Conservation (phyloP, 2,113 vertebrate genomes). For the Myocastor coypus region DNA sequence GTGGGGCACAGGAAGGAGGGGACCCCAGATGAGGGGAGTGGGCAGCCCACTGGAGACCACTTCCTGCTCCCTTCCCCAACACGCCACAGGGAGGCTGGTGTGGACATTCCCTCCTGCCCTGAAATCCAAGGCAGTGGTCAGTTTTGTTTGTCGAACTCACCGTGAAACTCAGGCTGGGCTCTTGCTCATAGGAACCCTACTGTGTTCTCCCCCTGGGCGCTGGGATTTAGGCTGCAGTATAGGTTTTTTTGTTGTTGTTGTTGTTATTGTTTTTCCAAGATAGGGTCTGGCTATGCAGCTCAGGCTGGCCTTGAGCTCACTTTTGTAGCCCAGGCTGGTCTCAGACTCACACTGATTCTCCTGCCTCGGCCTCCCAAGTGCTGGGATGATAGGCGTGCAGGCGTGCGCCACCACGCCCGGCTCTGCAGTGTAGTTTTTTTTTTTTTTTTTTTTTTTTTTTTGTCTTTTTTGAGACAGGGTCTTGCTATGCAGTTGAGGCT, state of each 20-base stretch:
- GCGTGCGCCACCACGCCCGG: too few relatives aligned
- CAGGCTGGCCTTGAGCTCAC: too few relatives aligned
- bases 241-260: not conserved
- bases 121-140: not conserved
- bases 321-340: too few relatives aligned
- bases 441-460: too few relatives aligned
- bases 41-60: not conserved
- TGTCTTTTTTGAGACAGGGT: too few relatives aligned
- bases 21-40: not conserved
- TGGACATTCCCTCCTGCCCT: not conserved
- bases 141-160: not conserved
- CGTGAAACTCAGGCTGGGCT: not conserved
- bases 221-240: not conserved
- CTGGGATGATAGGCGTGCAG: too few relatives aligned
- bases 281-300: too few relatives aligned
- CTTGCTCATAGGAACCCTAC: not conserved
- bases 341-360: too few relatives aligned
- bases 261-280: too few relatives aligned
- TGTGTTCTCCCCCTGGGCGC: not conserved
- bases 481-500: too few relatives aligned
- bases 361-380: too few relatives aligned
- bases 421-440: too few relatives aligned
- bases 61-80: not conserved
- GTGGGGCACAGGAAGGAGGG: slow-evolving; percentile 46
- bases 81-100: not conserved